Percentiles rank a stretch among this genome's conserved stretches.
These are phyloP conservation scores for Coelopa frigida DNA, from an alignment of 1,140 invertebrate genomes.

Conservation along the genomic window DNA sequence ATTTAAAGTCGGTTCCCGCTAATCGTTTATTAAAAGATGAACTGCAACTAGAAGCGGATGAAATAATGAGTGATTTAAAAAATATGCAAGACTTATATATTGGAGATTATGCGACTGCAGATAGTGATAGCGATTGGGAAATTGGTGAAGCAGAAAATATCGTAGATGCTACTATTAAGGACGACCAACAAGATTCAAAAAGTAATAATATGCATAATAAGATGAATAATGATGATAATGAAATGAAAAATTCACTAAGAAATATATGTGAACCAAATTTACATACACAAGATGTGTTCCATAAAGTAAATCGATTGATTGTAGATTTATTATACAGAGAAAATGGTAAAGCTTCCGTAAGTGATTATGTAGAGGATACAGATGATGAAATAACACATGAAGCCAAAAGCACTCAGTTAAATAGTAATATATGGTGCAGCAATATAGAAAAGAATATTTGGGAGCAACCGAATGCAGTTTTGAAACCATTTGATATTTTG, in stretches of 20 bases:
- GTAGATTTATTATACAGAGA: conserved; percentile 16
- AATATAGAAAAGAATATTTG: conserved; percentile 10
- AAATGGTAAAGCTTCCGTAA: conserved; percentile 4
- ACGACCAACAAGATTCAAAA: too few relatives aligned
- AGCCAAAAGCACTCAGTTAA: conserved; percentile 3
- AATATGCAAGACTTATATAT: conserved; percentile 41
- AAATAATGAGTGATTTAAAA: conserved; percentile 47
- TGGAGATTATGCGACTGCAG: conserved; percentile 12
- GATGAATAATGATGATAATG: too few relatives aligned
- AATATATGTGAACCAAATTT: too few relatives aligned
- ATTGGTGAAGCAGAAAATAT: background rate
- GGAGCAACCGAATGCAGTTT: conserved; percentile 1
- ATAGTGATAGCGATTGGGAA: background rate
- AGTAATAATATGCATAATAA: too few relatives aligned
- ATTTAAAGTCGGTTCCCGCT: conserved; percentile 15
- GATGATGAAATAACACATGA: background rate
- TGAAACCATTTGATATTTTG: background rate
- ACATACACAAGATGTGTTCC: conserved; percentile 4
- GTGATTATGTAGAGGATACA: background rate
- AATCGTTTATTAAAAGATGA: conserved; percentile 25
- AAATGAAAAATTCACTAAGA: too few relatives aligned
- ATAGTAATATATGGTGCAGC: conserved; percentile 9
- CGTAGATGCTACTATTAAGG: too few relatives aligned
- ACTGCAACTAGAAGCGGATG: conserved; percentile 45
- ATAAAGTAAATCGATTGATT: conserved; percentile 14